Evolutionary conservation across 2,888 invertebrate genomes (phyloP).

Genomic region (Melinaea marsaeus): DNA sequence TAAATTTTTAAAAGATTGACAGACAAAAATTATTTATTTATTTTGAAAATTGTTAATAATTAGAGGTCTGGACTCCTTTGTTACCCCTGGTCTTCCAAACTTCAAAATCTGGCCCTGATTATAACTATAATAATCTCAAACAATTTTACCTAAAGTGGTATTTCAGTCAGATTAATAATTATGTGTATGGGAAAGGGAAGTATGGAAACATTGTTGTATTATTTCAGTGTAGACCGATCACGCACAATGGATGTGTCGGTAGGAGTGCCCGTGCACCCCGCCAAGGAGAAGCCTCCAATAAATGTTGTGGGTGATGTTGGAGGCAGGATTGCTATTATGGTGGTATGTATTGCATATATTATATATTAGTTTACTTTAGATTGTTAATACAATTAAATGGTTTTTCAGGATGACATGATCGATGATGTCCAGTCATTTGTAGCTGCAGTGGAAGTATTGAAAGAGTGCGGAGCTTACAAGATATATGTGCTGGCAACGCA

Average conservation of each 20-base stretch:
- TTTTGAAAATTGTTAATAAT: too few species aligned
- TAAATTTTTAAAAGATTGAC: too few species aligned
- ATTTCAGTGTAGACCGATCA: conserved; percentile 73
- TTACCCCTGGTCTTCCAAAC: too few species aligned
- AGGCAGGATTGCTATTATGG: conserved; percentile 99
- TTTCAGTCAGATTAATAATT: too few species aligned
- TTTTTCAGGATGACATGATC: conserved; percentile 94
- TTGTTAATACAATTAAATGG: conserved; percentile 2
- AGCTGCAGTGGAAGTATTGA: conserved; percentile 96
- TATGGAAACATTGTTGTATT: conserved; percentile 1
- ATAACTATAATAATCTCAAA: too few species aligned
- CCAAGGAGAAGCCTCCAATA: conserved; percentile 99
- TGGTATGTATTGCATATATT: conserved; percentile 81
- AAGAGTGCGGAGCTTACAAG: conserved; percentile 98
- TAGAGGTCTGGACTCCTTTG: too few species aligned
- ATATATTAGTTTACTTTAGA: neutral
- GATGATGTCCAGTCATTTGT: conserved; percentile 99
- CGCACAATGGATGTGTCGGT: conserved; percentile 94
- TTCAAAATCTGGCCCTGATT: too few species aligned
- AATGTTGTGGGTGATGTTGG: conserved; percentile 99
- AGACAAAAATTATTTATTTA: too few species aligned
- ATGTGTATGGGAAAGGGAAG: too few species aligned
- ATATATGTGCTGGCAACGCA: conserved; percentile 99
- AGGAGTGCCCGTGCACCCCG: conserved; percentile 91
- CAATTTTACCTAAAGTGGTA: too few species aligned